phyloP scores from a whole-genome alignment of 2,888 invertebrate genomes.

The Morpho deidamia region DNA sequence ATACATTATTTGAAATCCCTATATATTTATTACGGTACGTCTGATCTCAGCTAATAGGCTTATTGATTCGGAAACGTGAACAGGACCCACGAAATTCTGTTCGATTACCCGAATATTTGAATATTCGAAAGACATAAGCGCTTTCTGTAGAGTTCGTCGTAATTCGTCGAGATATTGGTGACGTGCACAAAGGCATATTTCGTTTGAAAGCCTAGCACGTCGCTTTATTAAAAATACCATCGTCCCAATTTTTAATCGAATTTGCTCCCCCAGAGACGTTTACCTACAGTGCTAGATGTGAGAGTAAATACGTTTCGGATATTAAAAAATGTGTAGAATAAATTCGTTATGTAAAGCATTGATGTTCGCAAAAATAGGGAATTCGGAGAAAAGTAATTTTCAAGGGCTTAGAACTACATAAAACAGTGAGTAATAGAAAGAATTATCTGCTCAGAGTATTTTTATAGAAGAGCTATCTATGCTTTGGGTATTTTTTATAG shows the following conservation, averaged over 20 bases:
- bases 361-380: too few species aligned
- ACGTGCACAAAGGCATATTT: conserved; percentile 28
- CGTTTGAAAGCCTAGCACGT: conserved; percentile 8
- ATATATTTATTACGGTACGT: too few species aligned
- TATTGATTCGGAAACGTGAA: too few species aligned
- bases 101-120: neutral
- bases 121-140: neutral
- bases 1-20: too few species aligned
- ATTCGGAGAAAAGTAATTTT: too few species aligned
- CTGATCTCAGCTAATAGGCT: too few species aligned
- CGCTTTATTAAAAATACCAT: conserved; percentile 31
- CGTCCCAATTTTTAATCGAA: conserved; percentile 24
- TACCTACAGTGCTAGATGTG: neutral
- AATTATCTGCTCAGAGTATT: too few species aligned
- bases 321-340: neutral
- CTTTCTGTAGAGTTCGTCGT: neutral
- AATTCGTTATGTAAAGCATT: too few species aligned
- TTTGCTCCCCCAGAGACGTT: conserved; percentile 4
- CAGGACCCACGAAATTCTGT: neutral
- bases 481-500: too few species aligned
- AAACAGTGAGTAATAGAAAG: too few species aligned
- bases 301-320: neutral
- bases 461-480: too few species aligned
- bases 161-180: conserved; percentile 12
- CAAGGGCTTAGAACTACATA: too few species aligned